Conservation (phyloP, 2,113 vertebrate species). For the Acrocephalus kingi region DNA sequence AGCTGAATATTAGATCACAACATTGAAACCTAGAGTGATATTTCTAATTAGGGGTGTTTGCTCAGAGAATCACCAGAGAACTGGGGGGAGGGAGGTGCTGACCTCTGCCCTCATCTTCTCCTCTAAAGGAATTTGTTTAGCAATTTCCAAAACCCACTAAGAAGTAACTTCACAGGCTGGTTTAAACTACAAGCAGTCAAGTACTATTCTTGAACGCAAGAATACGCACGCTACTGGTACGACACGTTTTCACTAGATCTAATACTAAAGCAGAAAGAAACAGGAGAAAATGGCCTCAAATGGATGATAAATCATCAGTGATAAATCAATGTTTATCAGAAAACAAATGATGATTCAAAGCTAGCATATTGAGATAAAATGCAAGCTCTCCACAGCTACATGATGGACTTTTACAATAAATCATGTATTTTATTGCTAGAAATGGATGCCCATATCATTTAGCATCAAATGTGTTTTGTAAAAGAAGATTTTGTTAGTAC, state of each 20-base stretch:
- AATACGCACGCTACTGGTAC: neutral
- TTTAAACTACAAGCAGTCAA: slow-evolving; percentile 36
- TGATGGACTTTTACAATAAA: slow-evolving; percentile 75
- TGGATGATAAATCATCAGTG: slow-evolving; percentile 53
- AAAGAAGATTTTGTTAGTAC: slow-evolving; percentile 43
- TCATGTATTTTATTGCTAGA: slow-evolving; percentile 70
- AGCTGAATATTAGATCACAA: slow-evolving; percentile 46
- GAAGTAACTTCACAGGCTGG: neutral
- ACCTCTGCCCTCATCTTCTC: neutral
- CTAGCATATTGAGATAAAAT: slow-evolving; percentile 68
- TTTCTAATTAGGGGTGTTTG: neutral
- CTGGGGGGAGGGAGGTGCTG: neutral
- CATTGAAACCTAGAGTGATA: neutral
- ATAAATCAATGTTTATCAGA: slow-evolving; percentile 65
- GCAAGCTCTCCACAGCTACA: slow-evolving; percentile 64
- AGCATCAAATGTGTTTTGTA: slow-evolving; percentile 54
- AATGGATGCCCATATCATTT: slow-evolving; percentile 57
- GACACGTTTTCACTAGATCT: slow-evolving; percentile 37
- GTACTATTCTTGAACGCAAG: neutral
- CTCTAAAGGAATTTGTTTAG: neutral
- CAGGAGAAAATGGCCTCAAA: slow-evolving; percentile 61
- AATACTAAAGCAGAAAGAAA: slow-evolving; percentile 66
- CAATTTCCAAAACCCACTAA: neutral
- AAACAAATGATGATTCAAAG: slow-evolving; percentile 71
- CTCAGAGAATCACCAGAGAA: neutral